Conservation (phyloP, 2,797 vertebrate species). For the Sardinella longiceps region DNA sequence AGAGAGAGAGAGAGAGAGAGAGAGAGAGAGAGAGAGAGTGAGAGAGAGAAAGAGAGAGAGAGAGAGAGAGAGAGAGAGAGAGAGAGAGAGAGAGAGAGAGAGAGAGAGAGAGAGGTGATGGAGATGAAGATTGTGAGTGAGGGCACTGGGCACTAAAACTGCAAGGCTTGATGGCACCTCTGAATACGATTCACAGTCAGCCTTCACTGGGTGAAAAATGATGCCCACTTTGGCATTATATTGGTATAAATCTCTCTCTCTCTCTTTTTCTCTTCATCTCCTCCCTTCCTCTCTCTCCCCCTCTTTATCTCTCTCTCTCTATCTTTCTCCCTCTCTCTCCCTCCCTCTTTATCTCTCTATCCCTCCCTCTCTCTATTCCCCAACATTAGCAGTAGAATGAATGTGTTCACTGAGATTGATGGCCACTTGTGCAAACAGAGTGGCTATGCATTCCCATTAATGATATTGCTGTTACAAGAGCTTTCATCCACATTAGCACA, state of each 20-base stretch:
- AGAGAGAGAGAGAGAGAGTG: not conserved
- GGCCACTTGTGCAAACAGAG: conserved; percentile 8
- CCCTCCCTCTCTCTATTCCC: not conserved
- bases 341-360: not conserved
- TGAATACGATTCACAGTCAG: not conserved
- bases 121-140: not conserved
- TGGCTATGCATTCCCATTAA: conserved; percentile 34
- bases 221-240: not conserved
- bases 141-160: not conserved
- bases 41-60: not conserved
- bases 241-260: not conserved
- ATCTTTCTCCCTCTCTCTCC: not conserved
- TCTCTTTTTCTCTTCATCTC: not conserved
- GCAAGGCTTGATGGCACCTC: not conserved
- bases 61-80: not conserved
- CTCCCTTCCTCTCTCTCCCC: not conserved
- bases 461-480: not conserved
- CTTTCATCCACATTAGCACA: not conserved
- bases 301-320: not conserved
- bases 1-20: not conserved
- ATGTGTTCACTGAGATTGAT: conserved; percentile 22
- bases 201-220: conserved; percentile 6
- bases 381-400: conserved; percentile 16
- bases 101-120: not conserved
- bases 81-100: not conserved